Evolutionary conservation across 2,888 invertebrate genomes (phyloP).

Genomic region (Nudaria mundana): DNA sequence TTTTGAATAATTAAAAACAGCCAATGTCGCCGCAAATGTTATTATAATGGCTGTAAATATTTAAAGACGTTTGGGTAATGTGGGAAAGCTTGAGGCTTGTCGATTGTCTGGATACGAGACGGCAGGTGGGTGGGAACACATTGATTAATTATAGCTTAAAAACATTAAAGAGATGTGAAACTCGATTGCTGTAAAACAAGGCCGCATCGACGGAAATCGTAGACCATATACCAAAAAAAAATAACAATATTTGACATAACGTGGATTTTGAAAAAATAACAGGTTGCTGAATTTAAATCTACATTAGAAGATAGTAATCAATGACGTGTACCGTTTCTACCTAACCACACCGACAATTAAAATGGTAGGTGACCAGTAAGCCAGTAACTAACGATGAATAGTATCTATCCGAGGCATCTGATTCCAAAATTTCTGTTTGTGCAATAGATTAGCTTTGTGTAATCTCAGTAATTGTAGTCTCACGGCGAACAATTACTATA

Average conservation of each 20-base stretch:
- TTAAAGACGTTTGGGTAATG: slow-evolving; percentile 30
- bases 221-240: slow-evolving; percentile 21
- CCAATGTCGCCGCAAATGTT: slow-evolving; percentile 38
- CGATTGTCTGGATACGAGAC: slow-evolving; percentile 34
- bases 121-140: slow-evolving; percentile 32
- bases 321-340: slow-evolving; percentile 27
- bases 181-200: slow-evolving; percentile 25
- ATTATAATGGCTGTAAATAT: slow-evolving; percentile 36
- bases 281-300: slow-evolving; percentile 18
- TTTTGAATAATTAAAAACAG: slow-evolving; percentile 32
- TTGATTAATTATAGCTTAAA: slow-evolving; percentile 36
- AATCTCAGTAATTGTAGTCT: slow-evolving; percentile 56
- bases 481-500: slow-evolving; percentile 52
- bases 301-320: slow-evolving; percentile 34
- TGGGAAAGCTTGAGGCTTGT: slow-evolving; percentile 35
- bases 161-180: slow-evolving; percentile 27
- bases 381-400: slow-evolving; percentile 44
- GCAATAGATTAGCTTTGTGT: slow-evolving; percentile 51
- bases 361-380: slow-evolving; percentile 39
- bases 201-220: slow-evolving; percentile 22
- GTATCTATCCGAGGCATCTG: slow-evolving; percentile 50
- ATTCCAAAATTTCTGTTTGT: slow-evolving; percentile 44
- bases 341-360: slow-evolving; percentile 44
- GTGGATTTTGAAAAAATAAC: slow-evolving; percentile 2
- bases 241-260: background rate